Base-by-base conservation (phyloP, 2,113 vertebrate species). In the Butorides virescens region DNA sequence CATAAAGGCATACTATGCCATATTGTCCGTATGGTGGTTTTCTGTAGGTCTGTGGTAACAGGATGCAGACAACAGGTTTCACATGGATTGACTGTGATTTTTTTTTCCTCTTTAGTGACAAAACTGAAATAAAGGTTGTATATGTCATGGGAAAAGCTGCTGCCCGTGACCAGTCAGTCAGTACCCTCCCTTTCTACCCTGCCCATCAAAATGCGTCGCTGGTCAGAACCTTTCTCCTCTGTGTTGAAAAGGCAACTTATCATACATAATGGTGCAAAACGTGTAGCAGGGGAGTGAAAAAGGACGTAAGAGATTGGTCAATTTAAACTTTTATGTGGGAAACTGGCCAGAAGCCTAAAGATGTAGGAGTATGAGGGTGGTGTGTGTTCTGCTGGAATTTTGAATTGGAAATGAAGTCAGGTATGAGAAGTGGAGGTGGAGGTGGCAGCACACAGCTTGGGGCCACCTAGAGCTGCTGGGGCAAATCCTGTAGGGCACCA, bases 1-100 rank as follows among this genome's bases (percentile, higher is more conserved):
- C 23, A 15, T 55, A 14, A 82, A 62, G 2, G 15, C 0, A 1
- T n/a, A 52, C 17, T 37, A 3, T 22, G 10, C n/a, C 7, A 4
- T 78, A 47, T 49, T 80, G 42, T 30, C 53, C 4, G 1, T 49
- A 34, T 10, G 19, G 36, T 34, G 16, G 10, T 62, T 90, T 95
- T 83, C 27, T 80, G 8, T 58, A 62, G 20, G 18, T 63, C 36
- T 71, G 19, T 55, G 16, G 27, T 36, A 84, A 58, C 27, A 61
- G 50, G 29, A 61, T 59, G 27, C n/a, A 80, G 71, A 44, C 39
- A 59, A 70, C 16, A 74, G 37, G 26, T 58, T 75, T 90, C 26
- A 34, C 29, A 10, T 12, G 13, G 7, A 20, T 73, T 53, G 14
- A 13, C 17, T 5, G 0, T 17, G 25, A 70, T n/a, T 56, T 56